Base-by-base conservation (phyloP, 2,797 vertebrate species). In the Bucorvus abyssinicus region DNA sequence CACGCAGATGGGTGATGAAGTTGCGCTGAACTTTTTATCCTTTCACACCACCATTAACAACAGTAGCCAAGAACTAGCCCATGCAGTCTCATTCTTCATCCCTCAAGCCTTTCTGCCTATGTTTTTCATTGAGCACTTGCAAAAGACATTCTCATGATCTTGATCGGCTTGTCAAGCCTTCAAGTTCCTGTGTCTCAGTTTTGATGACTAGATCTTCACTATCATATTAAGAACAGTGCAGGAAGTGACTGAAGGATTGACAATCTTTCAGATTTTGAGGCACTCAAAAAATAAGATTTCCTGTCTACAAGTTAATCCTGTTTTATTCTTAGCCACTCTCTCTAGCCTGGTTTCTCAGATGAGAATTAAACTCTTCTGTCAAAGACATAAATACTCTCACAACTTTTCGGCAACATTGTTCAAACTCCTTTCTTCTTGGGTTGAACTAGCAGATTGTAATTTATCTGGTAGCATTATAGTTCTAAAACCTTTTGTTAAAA, bases 321-420 rank as follows among this genome's bases (percentile, higher is more conserved):
- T 71, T 96, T 97, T 96, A 96, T 93, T 97, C 93, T 79, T 86
- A 93, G 76, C 68, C 91, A 74, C 47, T 87, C 71, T 44, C 32
- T 82, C 63, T 88, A 94, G 89, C 84, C 68, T 53, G 86, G 60
- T 76, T 84, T 90, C 90, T 92, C 52, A 90, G 84, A 93, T 83
- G 91, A 96, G 93, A 97, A 88, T 93, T 95, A 96, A 96, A 95
- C 24, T 94, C 70, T 77, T 96, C 68, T 92, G 67, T 68, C 90
- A 96, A 96, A 96, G 71, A 63, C 76, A 95, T 75, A 96, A 96
- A 97, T 96, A 84, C 87, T 90, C 56, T 50, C 84, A 64, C 67
- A 95, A 94, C 75, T 89, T 80, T 90, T 95, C 82, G 49, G 70
- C 56, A 97, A 94, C 61, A 73, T 30, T 84, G 90, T 87, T 92